A percentile compares a stretch with the other conserved stretches of the same genome.
These are phyloP conservation scores for Trichonephila clavata DNA, from an alignment of 1,140 invertebrate species.

Conservation along the genomic window DNA sequence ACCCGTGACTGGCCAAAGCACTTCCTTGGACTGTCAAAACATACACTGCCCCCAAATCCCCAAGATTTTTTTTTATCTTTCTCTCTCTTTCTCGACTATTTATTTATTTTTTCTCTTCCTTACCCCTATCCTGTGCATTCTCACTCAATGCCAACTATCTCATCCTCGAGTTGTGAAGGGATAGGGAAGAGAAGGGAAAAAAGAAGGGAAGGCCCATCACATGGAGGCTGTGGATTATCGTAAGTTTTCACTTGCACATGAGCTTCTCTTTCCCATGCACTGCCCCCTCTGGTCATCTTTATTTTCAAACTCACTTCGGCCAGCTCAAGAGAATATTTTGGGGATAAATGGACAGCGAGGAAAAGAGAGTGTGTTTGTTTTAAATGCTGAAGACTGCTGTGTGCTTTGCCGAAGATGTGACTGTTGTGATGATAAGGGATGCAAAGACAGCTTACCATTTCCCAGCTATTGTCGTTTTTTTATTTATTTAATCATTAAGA, in stretches of 20 bases:
- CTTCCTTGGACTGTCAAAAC: slow-evolving; percentile 74
- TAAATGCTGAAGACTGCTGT: neutral
- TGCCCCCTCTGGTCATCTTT: slow-evolving; percentile 10
- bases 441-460: neutral
- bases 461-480: too few species aligned
- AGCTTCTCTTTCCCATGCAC: neutral
- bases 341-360: neutral
- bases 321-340: slow-evolving; percentile 17
- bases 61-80: slow-evolving; percentile 54
- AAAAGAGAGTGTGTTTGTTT: neutral
- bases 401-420: neutral
- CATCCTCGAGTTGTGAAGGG: slow-evolving; percentile 32
- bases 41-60: slow-evolving; percentile 72
- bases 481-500: too few species aligned
- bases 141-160: slow-evolving; percentile 26
- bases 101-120: slow-evolving; percentile 67
- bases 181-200: neutral
- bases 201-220: neutral
- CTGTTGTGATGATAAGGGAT: neutral
- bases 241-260: slow-evolving; percentile 32
- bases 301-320: slow-evolving; percentile 8
- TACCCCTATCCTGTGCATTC: slow-evolving; percentile 54
- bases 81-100: slow-evolving; percentile 19
- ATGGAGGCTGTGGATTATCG: slow-evolving; percentile 27
- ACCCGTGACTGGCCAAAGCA: slow-evolving; percentile 71